Percentiles rank a stretch among this genome's conserved stretches.
Conservation (phyloP, 1,140 invertebrate species). For the Diuraphis noxia region DNA sequence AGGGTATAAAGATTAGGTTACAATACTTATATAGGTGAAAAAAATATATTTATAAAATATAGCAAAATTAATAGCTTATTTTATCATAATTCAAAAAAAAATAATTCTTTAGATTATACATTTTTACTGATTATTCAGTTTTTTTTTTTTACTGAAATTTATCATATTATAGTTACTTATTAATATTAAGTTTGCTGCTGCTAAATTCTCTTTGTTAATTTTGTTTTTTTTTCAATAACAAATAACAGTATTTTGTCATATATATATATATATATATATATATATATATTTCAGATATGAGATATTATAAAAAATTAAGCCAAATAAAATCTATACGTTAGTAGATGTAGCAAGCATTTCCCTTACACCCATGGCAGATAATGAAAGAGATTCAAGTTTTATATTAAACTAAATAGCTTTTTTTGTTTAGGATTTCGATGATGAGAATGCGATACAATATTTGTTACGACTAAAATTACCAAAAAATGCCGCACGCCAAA, state of each 20-base stretch:
- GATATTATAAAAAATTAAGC: background rate
- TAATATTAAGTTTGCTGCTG: background rate
- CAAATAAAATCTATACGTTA: background rate
- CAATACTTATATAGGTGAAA: no score
- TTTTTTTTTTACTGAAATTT: background rate
- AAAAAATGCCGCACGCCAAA: background rate
- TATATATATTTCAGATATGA: no score
- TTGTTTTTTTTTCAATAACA: background rate
- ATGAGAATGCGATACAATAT: background rate
- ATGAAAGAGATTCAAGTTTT: background rate
- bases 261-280: no score
- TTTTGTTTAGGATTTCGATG: conserved; percentile 34
- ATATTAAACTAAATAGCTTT: background rate
- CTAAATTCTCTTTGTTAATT: background rate
- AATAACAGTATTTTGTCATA: background rate
- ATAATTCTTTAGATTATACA: no score
- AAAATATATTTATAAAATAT: no score
- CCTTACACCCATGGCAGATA: no score
- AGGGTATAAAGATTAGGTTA: no score
- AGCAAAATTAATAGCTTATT: background rate
- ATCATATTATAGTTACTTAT: background rate
- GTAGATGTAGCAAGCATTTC: no score
- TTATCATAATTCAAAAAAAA: background rate
- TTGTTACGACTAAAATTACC: conserved; percentile 4
- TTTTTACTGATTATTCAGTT: background rate